A percentile compares a stretch with the other conserved stretches of the same genome.
Evolutionary conservation across 1,140 invertebrate genomes (phyloP).

Genomic region (Lethrus apterus): DNA sequence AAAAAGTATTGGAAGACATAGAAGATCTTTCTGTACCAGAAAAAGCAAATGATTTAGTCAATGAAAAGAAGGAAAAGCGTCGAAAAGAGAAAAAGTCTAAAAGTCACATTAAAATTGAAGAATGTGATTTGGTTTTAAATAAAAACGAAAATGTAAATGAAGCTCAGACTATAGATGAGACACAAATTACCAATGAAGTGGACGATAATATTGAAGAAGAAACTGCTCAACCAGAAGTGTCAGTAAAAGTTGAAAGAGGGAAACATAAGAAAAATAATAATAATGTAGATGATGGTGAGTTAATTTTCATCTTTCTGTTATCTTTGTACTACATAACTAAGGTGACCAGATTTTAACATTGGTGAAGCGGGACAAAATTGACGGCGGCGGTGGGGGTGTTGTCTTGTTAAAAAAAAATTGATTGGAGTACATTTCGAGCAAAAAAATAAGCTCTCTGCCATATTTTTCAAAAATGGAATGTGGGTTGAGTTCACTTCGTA

Average conservation of each 20-base stretch:
- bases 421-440: no score
- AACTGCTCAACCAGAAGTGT: not conserved
- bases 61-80: conserved; percentile 1
- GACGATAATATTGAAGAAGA: not conserved
- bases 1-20: no score
- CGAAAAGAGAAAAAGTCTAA: conserved; percentile 1
- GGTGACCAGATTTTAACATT: no score
- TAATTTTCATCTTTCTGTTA: not conserved
- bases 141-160: not conserved
- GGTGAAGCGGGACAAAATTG: no score
- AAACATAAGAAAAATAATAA: not conserved
- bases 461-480: no score
- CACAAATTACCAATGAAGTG: not conserved
- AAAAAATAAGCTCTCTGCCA: no score
- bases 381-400: no score
- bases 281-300: not conserved
- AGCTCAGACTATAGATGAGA: not conserved
- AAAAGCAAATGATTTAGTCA: not conserved
- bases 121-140: not conserved
- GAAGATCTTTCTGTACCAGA: not conserved
- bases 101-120: conserved; percentile 6
- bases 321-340: not conserved
- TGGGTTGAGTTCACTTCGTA: no score
- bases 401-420: no score
- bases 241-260: not conserved